phyloP scores from a whole-genome alignment of 2,797 vertebrate species.

The Lacerta agilis region DNA sequence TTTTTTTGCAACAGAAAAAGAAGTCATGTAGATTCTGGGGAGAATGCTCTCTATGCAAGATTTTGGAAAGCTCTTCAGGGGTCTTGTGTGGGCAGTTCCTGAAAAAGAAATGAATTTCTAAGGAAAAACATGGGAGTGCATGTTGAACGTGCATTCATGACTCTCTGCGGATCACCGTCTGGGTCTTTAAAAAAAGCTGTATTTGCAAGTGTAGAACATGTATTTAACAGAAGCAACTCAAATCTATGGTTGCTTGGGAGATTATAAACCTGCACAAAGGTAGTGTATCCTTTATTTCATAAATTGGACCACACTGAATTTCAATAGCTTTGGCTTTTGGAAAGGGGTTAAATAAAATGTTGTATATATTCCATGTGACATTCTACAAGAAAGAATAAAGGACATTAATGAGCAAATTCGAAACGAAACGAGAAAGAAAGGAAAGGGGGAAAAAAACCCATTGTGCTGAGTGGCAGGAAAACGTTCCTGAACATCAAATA shows the following conservation, averaged over 20 bases:
- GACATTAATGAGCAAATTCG: conserved; percentile 74
- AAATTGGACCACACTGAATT: conserved; percentile 80
- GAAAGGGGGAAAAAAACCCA: conserved; percentile 53
- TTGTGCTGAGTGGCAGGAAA: conserved; percentile 82
- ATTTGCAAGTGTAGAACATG: conserved; percentile 73
- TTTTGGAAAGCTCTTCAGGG: not conserved
- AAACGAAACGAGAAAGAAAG: conserved; percentile 64
- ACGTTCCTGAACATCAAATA: conserved; percentile 77
- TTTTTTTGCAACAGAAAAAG: not conserved
- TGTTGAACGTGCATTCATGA: conserved; percentile 15
- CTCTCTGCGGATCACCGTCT: not conserved
- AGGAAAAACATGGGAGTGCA: not conserved
- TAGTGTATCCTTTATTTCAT: conserved; percentile 76
- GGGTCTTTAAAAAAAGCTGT: conserved; percentile 70
- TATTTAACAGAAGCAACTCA: conserved; percentile 77
- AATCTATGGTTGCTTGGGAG: conserved; percentile 74
- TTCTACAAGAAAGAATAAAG: conserved; percentile 79
- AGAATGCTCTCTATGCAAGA: not conserved
- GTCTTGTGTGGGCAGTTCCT: not conserved
- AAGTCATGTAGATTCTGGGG: not conserved
- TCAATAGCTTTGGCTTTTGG: conserved; percentile 83
- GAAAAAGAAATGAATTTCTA: not conserved
- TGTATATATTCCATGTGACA: conserved; percentile 77
- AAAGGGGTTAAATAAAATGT: conserved; percentile 80
- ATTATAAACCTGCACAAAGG: conserved; percentile 72